These are phyloP conservation scores for Eumerus sabulonum DNA, from an alignment of 2,888 invertebrate genomes.

Conservation along the genomic window DNA sequence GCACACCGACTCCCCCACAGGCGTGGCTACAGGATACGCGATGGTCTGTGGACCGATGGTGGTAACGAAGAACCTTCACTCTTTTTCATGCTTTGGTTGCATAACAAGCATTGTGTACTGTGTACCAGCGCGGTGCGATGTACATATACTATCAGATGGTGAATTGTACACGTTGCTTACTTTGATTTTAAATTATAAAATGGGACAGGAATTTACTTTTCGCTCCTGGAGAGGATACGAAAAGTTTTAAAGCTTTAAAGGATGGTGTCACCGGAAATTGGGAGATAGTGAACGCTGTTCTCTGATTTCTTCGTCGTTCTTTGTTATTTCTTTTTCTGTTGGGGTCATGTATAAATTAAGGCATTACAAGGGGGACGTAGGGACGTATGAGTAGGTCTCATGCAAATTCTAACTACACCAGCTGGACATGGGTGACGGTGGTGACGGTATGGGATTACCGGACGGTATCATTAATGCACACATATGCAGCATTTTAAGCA, in stretches of 20 bases:
- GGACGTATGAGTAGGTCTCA: no score
- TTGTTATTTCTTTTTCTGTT: slow-evolving; percentile 4
- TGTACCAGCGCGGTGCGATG: background rate
- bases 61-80: slow-evolving; percentile 1
- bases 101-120: no score
- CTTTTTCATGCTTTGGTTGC: slow-evolving; percentile 15
- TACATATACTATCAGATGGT: slow-evolving; percentile 1
- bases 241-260: slow-evolving; percentile 27
- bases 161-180: slow-evolving; percentile 31
- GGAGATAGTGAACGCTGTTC: background rate
- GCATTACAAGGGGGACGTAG: slow-evolving; percentile 21
- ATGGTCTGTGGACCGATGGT: background rate
- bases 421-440: no score
- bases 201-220: slow-evolving; percentile 38
- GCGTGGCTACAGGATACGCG: background rate
- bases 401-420: no score
- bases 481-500: slow-evolving; percentile 58
- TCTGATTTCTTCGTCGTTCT: slow-evolving; percentile 27
- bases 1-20: background rate
- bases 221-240: background rate
- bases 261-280: no score
- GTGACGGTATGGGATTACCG: no score
- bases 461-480: slow-evolving; percentile 52
- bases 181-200: slow-evolving; percentile 60
- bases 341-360: slow-evolving; percentile 36